Base-by-base conservation (phyloP, 1,140 invertebrate species). In the Apolygus lucorum region DNA sequence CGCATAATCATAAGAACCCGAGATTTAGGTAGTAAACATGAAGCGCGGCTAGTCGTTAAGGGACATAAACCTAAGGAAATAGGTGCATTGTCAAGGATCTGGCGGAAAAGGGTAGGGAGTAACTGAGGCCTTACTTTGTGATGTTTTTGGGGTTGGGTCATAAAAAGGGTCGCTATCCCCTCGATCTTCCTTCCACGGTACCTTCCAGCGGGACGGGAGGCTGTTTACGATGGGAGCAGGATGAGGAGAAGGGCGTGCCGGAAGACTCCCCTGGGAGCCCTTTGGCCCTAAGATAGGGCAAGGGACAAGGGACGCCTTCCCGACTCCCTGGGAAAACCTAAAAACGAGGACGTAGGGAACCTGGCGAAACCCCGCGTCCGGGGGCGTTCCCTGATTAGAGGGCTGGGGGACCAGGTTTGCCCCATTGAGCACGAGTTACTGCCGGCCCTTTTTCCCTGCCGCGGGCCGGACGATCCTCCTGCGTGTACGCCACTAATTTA, bases 341-440 rank as follows among this genome's bases (percentile, higher is more conserved):
- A 42, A 17, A 42, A 17, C 17, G 34, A 17, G 34, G 17, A 42
- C 34, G 4, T 17, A 4, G 17, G 17, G 17, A 42, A n/a, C n/a
- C n/a, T n/a, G n/a, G n/a, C n/a, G n/a, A n/a, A 42, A 42, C 4
- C 34, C 34, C 17, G 34, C 4, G 4, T 17, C 4, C 4, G 34
- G 17, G 34, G 34, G 34, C 34, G 34, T 59, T 4, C 11, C 22
- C 22, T 59, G 11, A 59, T 59, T 59, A 59, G 54, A 59, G 54
- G 54, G 22, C 8, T 4, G 34, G 34, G 8, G 54, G 54, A 59
- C 11, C 22, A 4, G 11, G 54, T 4, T 4, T 22, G 11, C 54
- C 11, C 22, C 54, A 59, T 59, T 59, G 54, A 59, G 54, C 54
- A 59, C 11, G 54, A 59, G 54, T 59, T 59, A 59, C 54, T 59